Evolutionary conservation across 2,888 invertebrate genomes (phyloP).

Genomic region (Mesodorylaimus sp.): DNA sequence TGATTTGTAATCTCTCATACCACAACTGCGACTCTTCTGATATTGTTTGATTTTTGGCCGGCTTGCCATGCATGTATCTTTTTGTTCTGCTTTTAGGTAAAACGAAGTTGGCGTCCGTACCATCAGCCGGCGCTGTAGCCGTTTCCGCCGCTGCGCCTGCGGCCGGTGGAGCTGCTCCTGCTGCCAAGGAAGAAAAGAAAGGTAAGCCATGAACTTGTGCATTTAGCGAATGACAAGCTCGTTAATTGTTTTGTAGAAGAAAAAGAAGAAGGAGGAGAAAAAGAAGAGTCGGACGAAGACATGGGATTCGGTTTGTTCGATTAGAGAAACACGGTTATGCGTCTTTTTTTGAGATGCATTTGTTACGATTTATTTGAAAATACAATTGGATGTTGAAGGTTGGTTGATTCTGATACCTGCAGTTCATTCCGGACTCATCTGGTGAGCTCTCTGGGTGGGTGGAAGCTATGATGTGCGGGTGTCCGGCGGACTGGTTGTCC

Average conservation of each 20-base stretch:
- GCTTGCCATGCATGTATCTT: not conserved
- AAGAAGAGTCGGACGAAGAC: conserved; percentile 39
- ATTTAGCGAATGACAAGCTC: conserved; percentile 30
- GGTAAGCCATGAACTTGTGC: conserved; percentile 14
- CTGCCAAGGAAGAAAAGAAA: conserved; percentile 17
- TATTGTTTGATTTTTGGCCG: not conserved
- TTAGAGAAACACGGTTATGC: no score
- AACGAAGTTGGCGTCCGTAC: conserved; percentile 81
- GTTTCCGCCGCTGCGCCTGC: conserved; percentile 34
- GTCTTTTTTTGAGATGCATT: no score
- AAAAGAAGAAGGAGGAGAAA: conserved; percentile 49
- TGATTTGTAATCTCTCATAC: not conserved
- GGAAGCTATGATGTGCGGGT: no score
- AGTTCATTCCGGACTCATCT: no score
- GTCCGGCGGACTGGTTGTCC: no score
- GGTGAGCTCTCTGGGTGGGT: no score
- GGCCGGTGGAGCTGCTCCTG: conserved; percentile 35
- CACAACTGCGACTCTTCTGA: no score
- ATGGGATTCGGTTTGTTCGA: conserved; percentile 44
- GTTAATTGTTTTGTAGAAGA: conserved; percentile 39
- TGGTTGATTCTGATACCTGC: no score
- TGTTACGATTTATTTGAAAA: no score
- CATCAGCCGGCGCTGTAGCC: conserved; percentile 53
- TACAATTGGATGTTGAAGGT: no score
- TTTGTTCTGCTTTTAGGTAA: conserved; percentile 44